Base-by-base conservation (phyloP, 2,888 invertebrate genomes). In the Zelleria hepariella region DNA sequence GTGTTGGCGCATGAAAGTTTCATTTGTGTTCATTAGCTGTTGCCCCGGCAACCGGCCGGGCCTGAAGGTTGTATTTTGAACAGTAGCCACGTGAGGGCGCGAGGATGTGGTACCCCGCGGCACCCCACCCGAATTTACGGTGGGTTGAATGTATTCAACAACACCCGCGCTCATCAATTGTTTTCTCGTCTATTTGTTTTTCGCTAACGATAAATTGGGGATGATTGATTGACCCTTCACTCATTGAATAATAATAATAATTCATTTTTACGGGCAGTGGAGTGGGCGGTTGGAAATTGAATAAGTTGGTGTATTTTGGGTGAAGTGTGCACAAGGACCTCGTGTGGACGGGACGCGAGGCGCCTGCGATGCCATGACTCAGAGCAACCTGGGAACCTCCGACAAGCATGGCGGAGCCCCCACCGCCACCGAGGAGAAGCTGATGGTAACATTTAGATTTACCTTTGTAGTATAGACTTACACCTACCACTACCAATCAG, bases 11-110 rank as follows among this genome's bases (percentile, higher is more conserved):
- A 78, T 84, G 75, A 77, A 82, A 77, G 58, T 78, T 83, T 82
- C 71, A 80, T 86, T 86, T 87, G 87, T 88, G 80, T 73, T 86
- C 78, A 81, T 85, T 77, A 82, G 71, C 65, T 73, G 86, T 87
- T 83, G 79, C 86, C 82, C 69, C 68, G 72, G 84, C 80, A 74
- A 85, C 86, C 58, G 23, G 18, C 25, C 27, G n/a, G 25, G 53
- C 77, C 74, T 64, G 78, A 82, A 79, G 81, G 80, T 73, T 80
- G 66, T 82, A 80, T 79, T 82, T 85, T 80, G 80, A 77, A 70
- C 78, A 74, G 59, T 65, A 86, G 85, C 73, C 83, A 85, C 78
- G 83, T 83, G 82, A 77, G 72, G 68, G 62, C 62, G 65, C 68
- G 65, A 67, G 67, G 67, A 67, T 65, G 73, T 63, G 69, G 62